Evolutionary conservation across 2,888 invertebrate genomes (phyloP).

Genomic region (Horisme vitalbata): DNA sequence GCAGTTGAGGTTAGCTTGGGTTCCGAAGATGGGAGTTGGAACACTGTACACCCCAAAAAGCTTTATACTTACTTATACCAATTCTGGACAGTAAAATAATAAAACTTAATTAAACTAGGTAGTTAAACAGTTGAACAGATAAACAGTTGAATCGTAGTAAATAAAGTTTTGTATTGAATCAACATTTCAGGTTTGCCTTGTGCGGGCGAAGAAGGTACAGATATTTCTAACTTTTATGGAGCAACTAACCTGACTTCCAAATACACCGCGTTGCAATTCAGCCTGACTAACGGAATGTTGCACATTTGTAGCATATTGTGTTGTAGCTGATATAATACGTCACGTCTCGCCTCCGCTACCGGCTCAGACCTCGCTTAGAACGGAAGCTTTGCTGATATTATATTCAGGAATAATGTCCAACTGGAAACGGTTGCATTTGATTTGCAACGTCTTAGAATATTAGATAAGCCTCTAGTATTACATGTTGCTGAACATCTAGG

Average conservation of each 20-base stretch:
- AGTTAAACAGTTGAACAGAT: no score
- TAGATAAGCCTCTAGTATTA: background rate
- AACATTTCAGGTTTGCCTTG: no score
- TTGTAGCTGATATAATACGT: constrained; percentile 57
- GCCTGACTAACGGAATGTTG: constrained; percentile 35
- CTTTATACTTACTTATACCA: no score
- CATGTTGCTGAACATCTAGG: no score
- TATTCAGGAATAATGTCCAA: constrained; percentile 31
- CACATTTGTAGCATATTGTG: constrained; percentile 60
- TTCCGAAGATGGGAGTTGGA: no score
- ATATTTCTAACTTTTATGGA: background rate
- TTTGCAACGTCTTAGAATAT: constrained; percentile 6
- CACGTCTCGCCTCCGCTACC: constrained; percentile 50
- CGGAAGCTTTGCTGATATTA: constrained; percentile 52
- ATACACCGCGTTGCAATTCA: constrained; percentile 33
- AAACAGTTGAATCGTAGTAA: no score
- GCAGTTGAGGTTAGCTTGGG: no score
- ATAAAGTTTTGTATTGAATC: no score
- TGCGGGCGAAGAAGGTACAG: no score
- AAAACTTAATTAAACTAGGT: no score
- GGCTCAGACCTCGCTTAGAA: constrained; percentile 48
- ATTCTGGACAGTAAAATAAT: no score
- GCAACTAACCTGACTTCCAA: constrained; percentile 7
- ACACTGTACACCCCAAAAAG: no score
- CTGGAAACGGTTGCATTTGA: constrained; percentile 43